Evolutionary conservation across 2,888 invertebrate genomes (phyloP).

Genomic region (Azorinus chamasolen): DNA sequence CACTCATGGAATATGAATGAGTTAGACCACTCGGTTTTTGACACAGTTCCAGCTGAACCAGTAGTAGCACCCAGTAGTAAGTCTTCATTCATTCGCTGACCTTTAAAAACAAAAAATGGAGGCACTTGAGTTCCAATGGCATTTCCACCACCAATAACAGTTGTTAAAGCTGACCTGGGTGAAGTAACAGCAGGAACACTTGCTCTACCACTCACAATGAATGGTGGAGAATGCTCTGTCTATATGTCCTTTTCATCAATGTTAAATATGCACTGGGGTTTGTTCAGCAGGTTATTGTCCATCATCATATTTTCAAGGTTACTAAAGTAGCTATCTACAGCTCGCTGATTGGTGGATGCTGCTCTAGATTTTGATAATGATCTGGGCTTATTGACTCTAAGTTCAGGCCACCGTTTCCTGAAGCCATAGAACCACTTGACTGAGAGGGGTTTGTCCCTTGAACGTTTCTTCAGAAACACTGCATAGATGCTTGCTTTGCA

Average conservation of each 20-base stretch:
- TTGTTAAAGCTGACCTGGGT: neutral
- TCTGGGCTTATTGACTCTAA: constrained; percentile 17
- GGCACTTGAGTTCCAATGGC: constrained; percentile 15
- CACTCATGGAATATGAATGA: constrained; percentile 15
- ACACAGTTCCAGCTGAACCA: constrained; percentile 26
- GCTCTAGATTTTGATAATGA: constrained; percentile 15
- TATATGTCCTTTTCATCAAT: constrained; percentile 51
- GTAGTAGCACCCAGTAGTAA: constrained; percentile 18
- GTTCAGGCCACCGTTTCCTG: constrained; percentile 16
- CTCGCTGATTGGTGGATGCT: neutral
- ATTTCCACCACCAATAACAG: constrained; percentile 24
- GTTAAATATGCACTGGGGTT: constrained; percentile 41
- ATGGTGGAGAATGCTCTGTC: constrained; percentile 13
- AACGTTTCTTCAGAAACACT: neutral
- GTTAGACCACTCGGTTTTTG: constrained; percentile 39
- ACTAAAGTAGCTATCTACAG: neutral
- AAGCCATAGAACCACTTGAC: constrained; percentile 9
- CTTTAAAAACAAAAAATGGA: constrained; percentile 26
- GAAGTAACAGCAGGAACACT: constrained; percentile 17
- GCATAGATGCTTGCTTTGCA: constrained; percentile 12
- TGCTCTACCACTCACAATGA: constrained; percentile 3
- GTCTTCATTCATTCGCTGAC: constrained; percentile 14
- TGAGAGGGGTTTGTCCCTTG: constrained; percentile 11
- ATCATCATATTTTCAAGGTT: neutral
- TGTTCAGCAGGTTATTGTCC: neutral